Conservation (phyloP, 2,797 vertebrate species). For the Cynodonichthys magdalenae region DNA sequence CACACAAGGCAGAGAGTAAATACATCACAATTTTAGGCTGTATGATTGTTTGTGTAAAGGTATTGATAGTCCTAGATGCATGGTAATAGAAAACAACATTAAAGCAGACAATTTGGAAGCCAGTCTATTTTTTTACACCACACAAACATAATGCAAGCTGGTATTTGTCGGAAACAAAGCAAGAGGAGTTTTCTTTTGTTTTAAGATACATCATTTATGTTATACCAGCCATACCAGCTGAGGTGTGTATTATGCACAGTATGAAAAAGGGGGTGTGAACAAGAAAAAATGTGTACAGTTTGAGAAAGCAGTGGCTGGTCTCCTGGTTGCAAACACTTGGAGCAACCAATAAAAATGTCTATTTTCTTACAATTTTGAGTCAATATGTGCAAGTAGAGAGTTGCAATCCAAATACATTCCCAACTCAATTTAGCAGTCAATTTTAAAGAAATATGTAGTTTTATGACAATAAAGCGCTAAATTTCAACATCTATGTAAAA, state of each 20-base stretch:
- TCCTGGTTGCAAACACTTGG: too few species aligned
- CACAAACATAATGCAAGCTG: slow-evolving; percentile 20
- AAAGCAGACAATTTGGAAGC: slow-evolving; percentile 48
- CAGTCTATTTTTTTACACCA: slow-evolving; percentile 35
- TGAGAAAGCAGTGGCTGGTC: too few species aligned
- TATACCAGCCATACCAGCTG: too few species aligned
- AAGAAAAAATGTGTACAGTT: too few species aligned
- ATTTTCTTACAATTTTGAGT: too few species aligned
- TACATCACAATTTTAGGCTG: slow-evolving; percentile 25
- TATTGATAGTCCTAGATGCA: slow-evolving; percentile 42
- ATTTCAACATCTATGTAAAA: slow-evolving; percentile 33
- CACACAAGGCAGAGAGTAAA: slow-evolving; percentile 17
- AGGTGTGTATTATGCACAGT: too few species aligned
- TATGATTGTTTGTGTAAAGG: slow-evolving; percentile 35
- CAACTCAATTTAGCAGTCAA: not conserved
- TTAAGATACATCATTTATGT: too few species aligned
- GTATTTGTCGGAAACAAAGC: not conserved
- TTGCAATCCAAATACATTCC: not conserved
- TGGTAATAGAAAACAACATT: slow-evolving; percentile 70
- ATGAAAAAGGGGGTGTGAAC: too few species aligned
- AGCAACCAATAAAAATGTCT: too few species aligned
- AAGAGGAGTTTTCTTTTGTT: not conserved
- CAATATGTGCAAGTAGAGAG: too few species aligned
- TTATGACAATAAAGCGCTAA: slow-evolving; percentile 15
- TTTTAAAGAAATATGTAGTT: not conserved